These are phyloP conservation scores for Oegoconia quadripuncta DNA, from an alignment of 2,888 invertebrate genomes.

Conservation along the genomic window DNA sequence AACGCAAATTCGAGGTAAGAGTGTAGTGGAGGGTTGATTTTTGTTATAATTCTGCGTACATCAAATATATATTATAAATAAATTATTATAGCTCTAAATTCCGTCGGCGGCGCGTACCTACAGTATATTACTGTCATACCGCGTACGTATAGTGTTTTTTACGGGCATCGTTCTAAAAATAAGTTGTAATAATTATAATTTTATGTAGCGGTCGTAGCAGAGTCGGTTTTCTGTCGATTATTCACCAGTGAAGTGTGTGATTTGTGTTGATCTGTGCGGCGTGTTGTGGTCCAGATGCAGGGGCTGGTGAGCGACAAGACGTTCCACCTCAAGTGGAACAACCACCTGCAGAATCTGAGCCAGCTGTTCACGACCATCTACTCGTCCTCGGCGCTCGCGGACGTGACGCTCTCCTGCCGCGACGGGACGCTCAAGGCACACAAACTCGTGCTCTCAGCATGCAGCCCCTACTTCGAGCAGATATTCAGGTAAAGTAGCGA, in stretches of 20 bases:
- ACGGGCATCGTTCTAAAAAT: conserved; percentile 80
- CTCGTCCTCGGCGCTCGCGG: conserved; percentile 83
- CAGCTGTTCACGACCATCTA: conserved; percentile 84
- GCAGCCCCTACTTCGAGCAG: conserved; percentile 87
- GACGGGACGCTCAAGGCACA: conserved; percentile 85
- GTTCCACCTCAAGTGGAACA: conserved; percentile 85
- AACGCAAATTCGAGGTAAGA: conserved; percentile 71
- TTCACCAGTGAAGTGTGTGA: conserved; percentile 64
- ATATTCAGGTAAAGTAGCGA: conserved; percentile 84
- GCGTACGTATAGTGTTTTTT: conserved; percentile 80
- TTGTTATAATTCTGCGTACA: conserved; percentile 50
- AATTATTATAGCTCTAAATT: conserved; percentile 73
- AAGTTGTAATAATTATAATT: conserved; percentile 80
- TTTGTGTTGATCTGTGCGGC: conserved; percentile 35
- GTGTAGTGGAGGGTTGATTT: conserved; percentile 50
- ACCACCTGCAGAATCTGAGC: conserved; percentile 85
- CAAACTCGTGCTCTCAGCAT: conserved; percentile 86
- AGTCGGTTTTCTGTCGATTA: conserved; percentile 73
- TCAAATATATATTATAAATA: conserved; percentile 62
- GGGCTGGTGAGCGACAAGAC: conserved; percentile 81
- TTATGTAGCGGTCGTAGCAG: conserved; percentile 76
- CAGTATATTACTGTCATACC: conserved; percentile 77
- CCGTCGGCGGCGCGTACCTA: conserved; percentile 76
- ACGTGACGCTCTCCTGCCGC: conserved; percentile 85
- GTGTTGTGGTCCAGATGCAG: conserved; percentile 73